Evolutionary conservation across 2,797 vertebrate species (phyloP).

Genomic region (Yasuhikotakia modesta): DNA sequence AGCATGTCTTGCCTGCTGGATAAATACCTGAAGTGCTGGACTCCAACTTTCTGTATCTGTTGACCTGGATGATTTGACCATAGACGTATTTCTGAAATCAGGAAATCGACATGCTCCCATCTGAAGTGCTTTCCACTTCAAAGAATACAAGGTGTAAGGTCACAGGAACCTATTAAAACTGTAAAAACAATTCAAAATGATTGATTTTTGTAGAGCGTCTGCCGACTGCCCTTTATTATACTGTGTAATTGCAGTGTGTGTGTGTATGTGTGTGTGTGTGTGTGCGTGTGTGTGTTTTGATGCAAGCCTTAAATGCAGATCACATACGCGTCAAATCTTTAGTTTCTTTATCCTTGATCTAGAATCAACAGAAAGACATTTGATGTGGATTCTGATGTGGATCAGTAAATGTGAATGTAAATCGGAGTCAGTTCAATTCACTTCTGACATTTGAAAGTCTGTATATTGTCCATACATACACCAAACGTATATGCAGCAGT

Average conservation of each 20-base stretch:
- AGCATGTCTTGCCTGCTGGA: constrained; percentile 10
- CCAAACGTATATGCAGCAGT: too few relatives aligned
- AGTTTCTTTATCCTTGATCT: constrained; percentile 31
- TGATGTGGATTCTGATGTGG: neutral
- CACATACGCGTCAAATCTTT: constrained; percentile 11
- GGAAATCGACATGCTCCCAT: constrained; percentile 29
- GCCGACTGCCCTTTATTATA: constrained; percentile 18
- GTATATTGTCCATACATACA: neutral
- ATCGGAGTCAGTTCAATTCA: constrained; percentile 5
- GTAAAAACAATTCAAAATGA: constrained; percentile 57
- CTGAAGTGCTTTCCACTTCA: constrained; percentile 46
- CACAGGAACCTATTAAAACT: constrained; percentile 41
- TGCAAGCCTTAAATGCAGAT: constrained; percentile 1
- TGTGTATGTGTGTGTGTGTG: constrained; percentile 21
- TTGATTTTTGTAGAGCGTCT: constrained; percentile 32
- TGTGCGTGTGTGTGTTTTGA: neutral
- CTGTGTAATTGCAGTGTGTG: constrained; percentile 18
- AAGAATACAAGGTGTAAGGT: constrained; percentile 54
- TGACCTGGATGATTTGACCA: constrained; percentile 32
- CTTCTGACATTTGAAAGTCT: neutral
- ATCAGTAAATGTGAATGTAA: neutral
- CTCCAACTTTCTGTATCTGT: constrained; percentile 15
- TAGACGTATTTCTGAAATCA: constrained; percentile 35
- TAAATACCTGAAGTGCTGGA: constrained; percentile 14
- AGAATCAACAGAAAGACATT: constrained; percentile 6